These are phyloP conservation scores for Drosophila pullipes DNA, from an alignment of 2,888 invertebrate genomes.

Conservation along the genomic window DNA sequence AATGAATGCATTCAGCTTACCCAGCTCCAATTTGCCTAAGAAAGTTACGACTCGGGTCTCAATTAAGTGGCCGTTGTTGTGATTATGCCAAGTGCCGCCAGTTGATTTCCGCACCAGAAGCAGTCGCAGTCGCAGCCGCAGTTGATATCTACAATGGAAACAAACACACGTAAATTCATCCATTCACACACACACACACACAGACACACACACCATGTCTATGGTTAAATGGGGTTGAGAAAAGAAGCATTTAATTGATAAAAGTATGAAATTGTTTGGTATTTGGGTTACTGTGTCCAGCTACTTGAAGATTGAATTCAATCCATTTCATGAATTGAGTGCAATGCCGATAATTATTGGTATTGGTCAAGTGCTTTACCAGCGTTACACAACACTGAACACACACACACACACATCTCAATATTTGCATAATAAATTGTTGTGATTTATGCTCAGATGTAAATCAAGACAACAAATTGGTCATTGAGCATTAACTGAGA, in stretches of 20 bases:
- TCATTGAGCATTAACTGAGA: constrained; percentile 42
- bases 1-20: constrained; percentile 36
- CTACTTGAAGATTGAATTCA: constrained; percentile 8
- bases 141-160: constrained; percentile 34
- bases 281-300: constrained; percentile 11
- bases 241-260: constrained; percentile 32
- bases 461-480: constrained; percentile 2
- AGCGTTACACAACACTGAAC: constrained; percentile 10
- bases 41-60: constrained; percentile 24
- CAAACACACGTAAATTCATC: background rate
- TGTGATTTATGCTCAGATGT: background rate
- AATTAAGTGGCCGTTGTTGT: constrained; percentile 47
- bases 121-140: background rate
- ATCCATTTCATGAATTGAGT: background rate
- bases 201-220: background rate
- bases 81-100: constrained; percentile 42
- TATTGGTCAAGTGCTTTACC: background rate
- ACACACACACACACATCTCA: background rate
- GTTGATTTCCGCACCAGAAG: constrained; percentile 43
- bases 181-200: background rate
- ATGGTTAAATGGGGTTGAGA: constrained; percentile 4
- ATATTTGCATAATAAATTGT: background rate
- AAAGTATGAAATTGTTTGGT: constrained; percentile 24
- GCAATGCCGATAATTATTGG: background rate
- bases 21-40: constrained; percentile 35